Base-by-base conservation (phyloP, 2,113 vertebrate species). In the Hypomesus transpacificus region DNA sequence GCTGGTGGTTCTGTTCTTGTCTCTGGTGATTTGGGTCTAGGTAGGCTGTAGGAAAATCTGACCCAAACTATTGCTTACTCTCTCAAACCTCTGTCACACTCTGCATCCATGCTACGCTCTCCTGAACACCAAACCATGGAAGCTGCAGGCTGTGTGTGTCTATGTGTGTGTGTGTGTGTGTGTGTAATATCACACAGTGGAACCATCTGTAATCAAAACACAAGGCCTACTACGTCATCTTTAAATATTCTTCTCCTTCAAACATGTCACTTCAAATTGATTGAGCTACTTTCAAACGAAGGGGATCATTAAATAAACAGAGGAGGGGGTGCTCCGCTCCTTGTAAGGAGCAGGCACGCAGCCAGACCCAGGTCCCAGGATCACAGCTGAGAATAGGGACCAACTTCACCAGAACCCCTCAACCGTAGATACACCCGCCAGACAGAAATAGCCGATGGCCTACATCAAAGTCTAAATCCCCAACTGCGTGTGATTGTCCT, bases 301-400 rank as follows among this genome's bases (percentile, higher is more conserved):
- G 62, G 31, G 46, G 66, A 74, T 82, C 66, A 74, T 87, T 84
- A 83, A 81, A 78, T 78, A 87, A 88, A 89, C 84, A 85, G 14
- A 24, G 3, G 24, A 14, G 26, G 22, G 8, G 26, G 24, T 68
- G 53, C 22, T 69, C 6, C 77, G 18, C 77, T 52, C 82, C 80
- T 71, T 84, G 66, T 73, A 84, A 72, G 83, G 87, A 78, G 64
- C 6, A 68, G 14, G 39, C 46, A 72, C 73, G 74, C 57, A 63
- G 70, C 58, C 62, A 60, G 61, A 71, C 2, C 14, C 2, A 1
- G 34, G 3, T 53, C 75, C 69, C 74, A 46, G 67, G 16, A 71
- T 66, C 63, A 57, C 50, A 53, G 66, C 57, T 34, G 81, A 73
- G 62, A 28, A 6, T 75, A 77, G 80, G 73, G 63, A 79, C 73